Evolutionary conservation across 1,140 invertebrate genomes (phyloP).

Genomic region (Leguminivora glycinivorella): DNA sequence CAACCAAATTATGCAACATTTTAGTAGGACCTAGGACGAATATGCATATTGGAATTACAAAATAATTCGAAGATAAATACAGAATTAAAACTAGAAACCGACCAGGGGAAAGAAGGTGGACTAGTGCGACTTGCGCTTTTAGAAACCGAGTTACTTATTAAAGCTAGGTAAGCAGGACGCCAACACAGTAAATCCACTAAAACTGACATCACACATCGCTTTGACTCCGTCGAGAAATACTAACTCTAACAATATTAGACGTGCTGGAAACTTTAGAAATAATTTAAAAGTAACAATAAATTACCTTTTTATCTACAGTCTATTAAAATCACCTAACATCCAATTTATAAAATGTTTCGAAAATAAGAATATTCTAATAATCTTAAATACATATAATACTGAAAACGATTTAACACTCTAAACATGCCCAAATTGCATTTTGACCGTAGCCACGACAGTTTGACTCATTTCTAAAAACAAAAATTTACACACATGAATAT

Average conservation of each 20-base stretch:
- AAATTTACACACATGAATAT: constrained; percentile 73
- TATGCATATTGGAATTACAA: background rate
- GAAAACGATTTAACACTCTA: constrained; percentile 64
- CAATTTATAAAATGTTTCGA: constrained; percentile 63
- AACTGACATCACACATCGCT: constrained; percentile 44
- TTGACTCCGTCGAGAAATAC: constrained; percentile 48
- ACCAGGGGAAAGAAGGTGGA: constrained; percentile 16
- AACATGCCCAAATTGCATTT: constrained; percentile 55
- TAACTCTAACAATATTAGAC: constrained; percentile 57
- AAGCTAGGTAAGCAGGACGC: constrained; percentile 76
- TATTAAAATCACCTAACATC: constrained; percentile 70
- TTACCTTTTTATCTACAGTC: constrained; percentile 72
- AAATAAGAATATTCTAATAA: constrained; percentile 71
- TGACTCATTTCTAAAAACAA: constrained; percentile 59
- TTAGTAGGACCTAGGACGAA: background rate
- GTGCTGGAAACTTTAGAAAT: constrained; percentile 69
- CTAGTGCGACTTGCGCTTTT: background rate
- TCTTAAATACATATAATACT: constrained; percentile 75
- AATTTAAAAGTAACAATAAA: constrained; percentile 76
- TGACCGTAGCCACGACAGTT: constrained; percentile 49
- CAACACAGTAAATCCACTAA: constrained; percentile 50
- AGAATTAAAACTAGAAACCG: background rate
- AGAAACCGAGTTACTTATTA: constrained; percentile 55
- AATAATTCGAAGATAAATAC: background rate
- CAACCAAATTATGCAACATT: background rate